Evolutionary conservation across 2,797 vertebrate genomes (phyloP).

Genomic region (Protonibea diacanthus): DNA sequence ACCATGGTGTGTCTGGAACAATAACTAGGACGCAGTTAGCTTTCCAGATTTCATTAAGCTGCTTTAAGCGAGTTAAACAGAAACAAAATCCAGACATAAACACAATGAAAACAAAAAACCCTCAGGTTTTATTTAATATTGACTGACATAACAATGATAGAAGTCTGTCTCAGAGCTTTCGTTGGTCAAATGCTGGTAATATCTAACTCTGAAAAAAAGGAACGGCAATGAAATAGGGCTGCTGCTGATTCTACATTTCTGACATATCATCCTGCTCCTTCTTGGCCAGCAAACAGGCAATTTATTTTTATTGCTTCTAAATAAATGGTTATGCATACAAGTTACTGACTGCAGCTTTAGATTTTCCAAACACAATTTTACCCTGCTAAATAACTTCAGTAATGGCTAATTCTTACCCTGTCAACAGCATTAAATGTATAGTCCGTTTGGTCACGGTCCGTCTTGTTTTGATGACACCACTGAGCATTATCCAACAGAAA

Average conservation of each 20-base stretch:
- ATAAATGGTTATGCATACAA: slow-evolving; percentile 34
- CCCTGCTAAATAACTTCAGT: slow-evolving; percentile 16
- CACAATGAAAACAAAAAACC: background rate
- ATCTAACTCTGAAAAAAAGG: slow-evolving; percentile 22
- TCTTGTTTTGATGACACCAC: slow-evolving; percentile 23
- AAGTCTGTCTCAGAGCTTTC: background rate
- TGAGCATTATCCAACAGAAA: background rate
- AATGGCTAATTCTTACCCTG: background rate
- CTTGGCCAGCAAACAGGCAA: slow-evolving; percentile 17
- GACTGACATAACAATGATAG: slow-evolving; percentile 7
- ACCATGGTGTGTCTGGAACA: slow-evolving; percentile 27
- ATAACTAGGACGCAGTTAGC: slow-evolving; percentile 23
- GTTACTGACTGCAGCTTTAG: slow-evolving; percentile 10
- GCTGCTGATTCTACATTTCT: slow-evolving; percentile 29
- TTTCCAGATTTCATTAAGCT: slow-evolving; percentile 46
- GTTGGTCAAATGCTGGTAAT: background rate
- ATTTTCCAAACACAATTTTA: slow-evolving; percentile 29
- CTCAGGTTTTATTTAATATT: slow-evolving; percentile 11
- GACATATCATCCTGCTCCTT: slow-evolving; percentile 8
- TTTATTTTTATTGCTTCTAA: slow-evolving; percentile 52
- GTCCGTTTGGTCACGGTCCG: background rate
- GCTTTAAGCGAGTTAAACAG: slow-evolving; percentile 4
- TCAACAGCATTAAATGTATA: slow-evolving; percentile 26
- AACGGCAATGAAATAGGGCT: background rate
- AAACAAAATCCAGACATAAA: slow-evolving; percentile 1